phyloP scores from a whole-genome alignment of 2,888 invertebrate genomes.

The Amorpha juglandis region DNA sequence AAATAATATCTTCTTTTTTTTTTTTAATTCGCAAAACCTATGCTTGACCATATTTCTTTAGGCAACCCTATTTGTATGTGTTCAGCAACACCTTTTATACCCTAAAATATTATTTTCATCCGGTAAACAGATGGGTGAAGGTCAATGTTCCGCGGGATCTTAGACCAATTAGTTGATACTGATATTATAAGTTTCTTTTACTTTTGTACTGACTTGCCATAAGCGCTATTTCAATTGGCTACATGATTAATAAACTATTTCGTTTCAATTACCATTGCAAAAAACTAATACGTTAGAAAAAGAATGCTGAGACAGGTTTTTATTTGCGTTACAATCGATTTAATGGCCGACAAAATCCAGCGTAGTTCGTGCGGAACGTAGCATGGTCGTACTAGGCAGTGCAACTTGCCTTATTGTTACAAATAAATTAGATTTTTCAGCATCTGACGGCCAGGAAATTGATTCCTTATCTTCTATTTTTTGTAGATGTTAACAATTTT shows the following conservation, averaged over 20 bases:
- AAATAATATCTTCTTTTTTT: no score
- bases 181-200: no score
- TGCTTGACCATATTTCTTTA: no score
- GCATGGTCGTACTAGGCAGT: conserved; percentile 1
- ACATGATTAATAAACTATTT: not conserved
- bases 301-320: not conserved
- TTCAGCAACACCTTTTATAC: no score
- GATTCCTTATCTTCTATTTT: not conserved
- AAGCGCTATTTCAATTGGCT: no score
- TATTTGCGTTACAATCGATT: conserved; percentile 17
- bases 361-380: conserved; percentile 11
- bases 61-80: no score
- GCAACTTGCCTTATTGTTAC: not conserved
- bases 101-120: no score
- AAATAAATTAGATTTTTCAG: not conserved
- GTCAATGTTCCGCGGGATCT: no score
- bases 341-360: not conserved
- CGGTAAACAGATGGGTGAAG: no score
- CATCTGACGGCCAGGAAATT: conserved; percentile 4
- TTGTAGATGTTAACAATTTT: not conserved
- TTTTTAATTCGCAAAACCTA: no score
- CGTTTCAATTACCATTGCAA: not conserved
- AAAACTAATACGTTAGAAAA: not conserved
- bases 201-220: no score
- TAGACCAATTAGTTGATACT: no score